A percentile compares a stretch with the other conserved stretches of the same genome.
Conservation (phyloP, 2,797 vertebrate species). For the Coreius guichenoti region DNA sequence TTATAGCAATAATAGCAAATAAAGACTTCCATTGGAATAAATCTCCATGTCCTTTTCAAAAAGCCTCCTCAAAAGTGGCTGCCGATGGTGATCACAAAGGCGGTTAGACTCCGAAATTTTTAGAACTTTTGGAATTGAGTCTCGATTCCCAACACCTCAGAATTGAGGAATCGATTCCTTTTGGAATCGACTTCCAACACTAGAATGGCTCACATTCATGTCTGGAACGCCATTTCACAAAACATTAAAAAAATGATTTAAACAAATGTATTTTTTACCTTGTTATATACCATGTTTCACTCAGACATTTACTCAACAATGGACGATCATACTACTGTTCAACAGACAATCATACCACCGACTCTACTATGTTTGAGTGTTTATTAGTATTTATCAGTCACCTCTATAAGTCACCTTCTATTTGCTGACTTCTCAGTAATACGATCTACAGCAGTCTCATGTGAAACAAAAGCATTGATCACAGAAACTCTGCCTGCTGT, state of each 20-base stretch:
- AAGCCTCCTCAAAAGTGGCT: neutral
- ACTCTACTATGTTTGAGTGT: slow-evolving; percentile 16
- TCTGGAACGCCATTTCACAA: neutral
- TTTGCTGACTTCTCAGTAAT: slow-evolving; percentile 5
- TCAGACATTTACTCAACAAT: neutral
- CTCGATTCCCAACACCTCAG: neutral
- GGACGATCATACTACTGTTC: neutral
- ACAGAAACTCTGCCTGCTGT: neutral
- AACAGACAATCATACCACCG: neutral
- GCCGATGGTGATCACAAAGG: neutral
- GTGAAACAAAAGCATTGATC: slow-evolving; percentile 13
- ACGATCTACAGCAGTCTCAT: slow-evolving; percentile 9
- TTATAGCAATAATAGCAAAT: neutral
- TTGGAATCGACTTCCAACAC: neutral
- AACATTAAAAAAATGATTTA: no score
- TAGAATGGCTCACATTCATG: neutral
- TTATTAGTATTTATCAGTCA: slow-evolving; percentile 37
- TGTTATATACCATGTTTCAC: neutral
- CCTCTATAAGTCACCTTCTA: slow-evolving; percentile 18
- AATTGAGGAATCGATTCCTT: neutral
- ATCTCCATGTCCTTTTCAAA: neutral
- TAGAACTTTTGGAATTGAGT: neutral
- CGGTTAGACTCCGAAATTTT: neutral
- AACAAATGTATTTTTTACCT: neutral
- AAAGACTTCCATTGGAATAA: neutral